These are phyloP conservation scores for Graptemys geographica DNA, from an alignment of 2,797 vertebrate species.

Conservation along the genomic window DNA sequence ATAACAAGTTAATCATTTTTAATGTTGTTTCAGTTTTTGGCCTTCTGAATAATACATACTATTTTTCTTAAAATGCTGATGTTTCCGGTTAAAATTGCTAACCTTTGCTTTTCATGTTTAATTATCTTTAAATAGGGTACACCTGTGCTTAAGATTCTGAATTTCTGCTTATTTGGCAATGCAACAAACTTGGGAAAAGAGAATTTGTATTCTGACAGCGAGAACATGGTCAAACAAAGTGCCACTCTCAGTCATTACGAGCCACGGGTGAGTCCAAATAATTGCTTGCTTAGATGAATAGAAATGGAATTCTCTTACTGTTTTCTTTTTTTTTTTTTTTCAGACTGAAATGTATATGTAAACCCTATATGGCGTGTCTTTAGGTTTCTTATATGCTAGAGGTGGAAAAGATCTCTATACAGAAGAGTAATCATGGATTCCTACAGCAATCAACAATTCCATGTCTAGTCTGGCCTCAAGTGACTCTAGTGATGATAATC, in stretches of 20 bases:
- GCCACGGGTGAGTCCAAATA: slow-evolving; percentile 51
- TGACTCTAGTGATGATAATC: not conserved
- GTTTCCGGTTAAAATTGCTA: not conserved
- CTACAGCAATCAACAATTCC: not conserved
- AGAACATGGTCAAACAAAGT: slow-evolving; percentile 35
- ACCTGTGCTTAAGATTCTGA: not conserved
- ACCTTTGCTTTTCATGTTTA: not conserved
- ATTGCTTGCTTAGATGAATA: accelerated
- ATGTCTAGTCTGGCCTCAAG: not conserved
- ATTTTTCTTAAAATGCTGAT: not conserved
- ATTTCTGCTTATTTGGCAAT: not conserved
- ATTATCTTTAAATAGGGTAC: slow-evolving; percentile 33
- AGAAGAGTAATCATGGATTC: not conserved
- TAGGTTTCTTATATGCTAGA: accelerated
- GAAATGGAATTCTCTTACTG: not conserved
- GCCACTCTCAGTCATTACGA: not conserved
- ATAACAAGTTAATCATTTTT: not conserved
- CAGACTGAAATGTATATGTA: not conserved
- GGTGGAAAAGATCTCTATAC: not conserved
- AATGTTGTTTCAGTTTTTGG: not conserved
- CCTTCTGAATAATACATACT: not conserved
- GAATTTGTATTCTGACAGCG: accelerated
- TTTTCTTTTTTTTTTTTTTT: accelerated
- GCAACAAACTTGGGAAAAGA: not conserved
- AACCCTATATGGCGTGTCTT: accelerated